Evolutionary conservation across 2,888 invertebrate species (phyloP).

Genomic region (Axea sp.): DNA sequence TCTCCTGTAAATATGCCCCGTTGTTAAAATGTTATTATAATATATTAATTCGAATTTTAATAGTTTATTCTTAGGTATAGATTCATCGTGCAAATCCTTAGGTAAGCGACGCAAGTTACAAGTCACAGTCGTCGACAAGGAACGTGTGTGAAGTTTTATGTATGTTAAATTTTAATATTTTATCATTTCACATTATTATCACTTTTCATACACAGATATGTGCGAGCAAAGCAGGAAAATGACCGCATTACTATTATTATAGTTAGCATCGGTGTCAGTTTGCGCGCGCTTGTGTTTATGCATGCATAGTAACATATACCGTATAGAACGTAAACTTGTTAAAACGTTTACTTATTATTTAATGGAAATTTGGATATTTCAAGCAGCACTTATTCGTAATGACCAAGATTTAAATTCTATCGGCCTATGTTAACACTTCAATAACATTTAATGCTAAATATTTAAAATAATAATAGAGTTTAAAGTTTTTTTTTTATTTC

Average conservation of each 20-base stretch:
- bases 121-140: conserved; percentile 53
- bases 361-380: no score
- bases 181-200: conserved; percentile 52
- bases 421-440: conserved; percentile 4
- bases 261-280: conserved; percentile 49
- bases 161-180: conserved; percentile 41
- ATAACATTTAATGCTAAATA: conserved; percentile 30
- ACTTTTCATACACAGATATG: conserved; percentile 51
- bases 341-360: no score
- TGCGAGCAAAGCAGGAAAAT: conserved; percentile 61
- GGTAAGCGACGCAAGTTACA: conserved; percentile 35
- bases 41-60: conserved; percentile 2
- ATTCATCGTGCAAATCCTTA: conserved; percentile 15
- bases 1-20: neutral
- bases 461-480: conserved; percentile 14
- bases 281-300: conserved; percentile 50
- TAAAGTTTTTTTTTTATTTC: conserved; percentile 20
- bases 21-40: neutral
- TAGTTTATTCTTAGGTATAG: neutral
- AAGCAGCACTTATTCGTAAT: neutral
- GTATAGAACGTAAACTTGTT: conserved; percentile 3
- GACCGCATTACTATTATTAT: conserved; percentile 57
- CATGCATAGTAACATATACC: conserved; percentile 45
- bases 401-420: no score
- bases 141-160: conserved; percentile 50